These are phyloP conservation scores for Arremon aurantiirostris DNA, from an alignment of 2,797 vertebrate genomes.

Conservation along the genomic window DNA sequence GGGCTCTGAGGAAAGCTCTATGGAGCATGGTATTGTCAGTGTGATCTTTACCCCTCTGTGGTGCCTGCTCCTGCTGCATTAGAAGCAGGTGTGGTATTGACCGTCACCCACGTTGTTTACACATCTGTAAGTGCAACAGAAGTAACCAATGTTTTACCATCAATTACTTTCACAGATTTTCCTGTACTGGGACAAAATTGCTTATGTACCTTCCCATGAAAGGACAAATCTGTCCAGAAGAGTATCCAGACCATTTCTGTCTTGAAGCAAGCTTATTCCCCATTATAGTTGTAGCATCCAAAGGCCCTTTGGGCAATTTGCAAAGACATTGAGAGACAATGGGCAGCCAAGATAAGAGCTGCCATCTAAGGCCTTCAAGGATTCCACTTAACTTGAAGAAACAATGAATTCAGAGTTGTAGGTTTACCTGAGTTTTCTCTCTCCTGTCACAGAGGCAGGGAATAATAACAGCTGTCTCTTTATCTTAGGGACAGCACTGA, in stretches of 20 bases:
- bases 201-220: neutral
- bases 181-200: neutral
- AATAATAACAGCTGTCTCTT: neutral
- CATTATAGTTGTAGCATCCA: neutral
- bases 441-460: neutral
- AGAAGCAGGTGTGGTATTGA: neutral
- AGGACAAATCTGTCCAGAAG: neutral
- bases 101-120: fast-evolving
- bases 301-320: neutral
- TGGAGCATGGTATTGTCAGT: neutral
- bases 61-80: neutral
- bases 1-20: neutral
- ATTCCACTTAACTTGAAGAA: neutral
- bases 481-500: neutral
- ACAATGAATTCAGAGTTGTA: neutral
- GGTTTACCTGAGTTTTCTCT: neutral
- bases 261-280: neutral
- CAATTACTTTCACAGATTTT: neutral
- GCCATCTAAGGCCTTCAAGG: neutral
- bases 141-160: neutral
- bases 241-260: neutral
- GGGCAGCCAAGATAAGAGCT: neutral
- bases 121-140: neutral
- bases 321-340: neutral
- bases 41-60: neutral